Evolutionary conservation across 2,888 invertebrate species (phyloP), one percentile per base, ranked within the genome.

Genomic region (Heliconius hortense): DNA sequence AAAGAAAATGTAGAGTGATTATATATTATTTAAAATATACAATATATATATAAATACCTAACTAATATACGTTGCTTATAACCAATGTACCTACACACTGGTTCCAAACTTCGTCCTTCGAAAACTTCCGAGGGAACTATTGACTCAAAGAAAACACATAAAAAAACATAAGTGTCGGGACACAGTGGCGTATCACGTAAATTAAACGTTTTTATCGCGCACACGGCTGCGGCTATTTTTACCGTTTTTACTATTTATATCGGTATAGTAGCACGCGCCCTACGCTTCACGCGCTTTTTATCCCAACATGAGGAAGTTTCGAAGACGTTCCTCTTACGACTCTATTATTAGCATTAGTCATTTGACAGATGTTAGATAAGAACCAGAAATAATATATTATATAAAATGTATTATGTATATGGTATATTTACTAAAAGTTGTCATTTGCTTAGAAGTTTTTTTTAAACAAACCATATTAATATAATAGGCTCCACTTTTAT

Each of bases 71-170:
- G 59, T 70, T 18, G 59, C 60, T 15, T 35, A 76, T 59, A 76
- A 43, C 15, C 4, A 39, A 53, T 28, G 28, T 28, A 28, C 39
- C 31, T 7, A 48, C 13, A 21, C 48, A 21, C 18, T 72, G 59
- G 39, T 69, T 26, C 80, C 82, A 83, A 81, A 83, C 83, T 85
- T 83, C 80, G 88, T 85, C 86, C 88, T 86, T 82, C 84, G 82
- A 84, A 84, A 83, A 83, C 84, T 84, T 87, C 82, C 83, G 83
- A 83, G 84, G 88, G 88, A 87, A 89, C 90, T 93, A 91, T 93
- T 92, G 89, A 90, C 88, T 89, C 89, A 89, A 90, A 91, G 90
- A 91, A 89, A 93, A 93, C 93, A 93, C 93, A 91, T 93, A 93
- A 93, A 93, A 78, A 87, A 90, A 89, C 92, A 90, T 92, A 90